Conservation (phyloP, 2,797 vertebrate species). For the Pseudochirops corinnae region DNA sequence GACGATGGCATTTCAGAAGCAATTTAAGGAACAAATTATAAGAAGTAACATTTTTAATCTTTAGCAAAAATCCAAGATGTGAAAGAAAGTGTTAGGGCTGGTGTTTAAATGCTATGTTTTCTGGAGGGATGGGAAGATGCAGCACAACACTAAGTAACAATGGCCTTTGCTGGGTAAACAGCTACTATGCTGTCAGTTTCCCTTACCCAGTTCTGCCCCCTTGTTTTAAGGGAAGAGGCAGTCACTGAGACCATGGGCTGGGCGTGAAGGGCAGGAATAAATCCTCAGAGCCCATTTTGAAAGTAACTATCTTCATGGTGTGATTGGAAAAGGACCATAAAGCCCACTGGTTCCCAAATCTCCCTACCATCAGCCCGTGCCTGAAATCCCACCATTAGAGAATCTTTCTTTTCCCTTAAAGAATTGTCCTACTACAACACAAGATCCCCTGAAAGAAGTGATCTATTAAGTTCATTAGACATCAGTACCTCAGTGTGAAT, state of each 20-base stretch:
- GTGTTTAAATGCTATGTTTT: conserved; percentile 37
- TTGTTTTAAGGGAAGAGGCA: neutral
- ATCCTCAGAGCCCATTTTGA: neutral
- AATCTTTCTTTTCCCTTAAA: neutral
- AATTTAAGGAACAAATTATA: conserved; percentile 65
- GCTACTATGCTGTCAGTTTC: conserved; percentile 4
- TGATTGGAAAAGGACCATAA: neutral
- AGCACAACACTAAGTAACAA: conserved; percentile 43
- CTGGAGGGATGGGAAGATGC: conserved; percentile 45
- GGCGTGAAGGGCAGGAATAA: neutral
- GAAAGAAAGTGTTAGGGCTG: conserved; percentile 41
- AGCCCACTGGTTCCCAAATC: neutral
- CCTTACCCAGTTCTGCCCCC: neutral
- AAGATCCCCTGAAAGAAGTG: neutral
- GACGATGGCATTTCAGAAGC: conserved; percentile 63
- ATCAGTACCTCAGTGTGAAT: neutral
- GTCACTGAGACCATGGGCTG: neutral
- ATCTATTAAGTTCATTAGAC: neutral
- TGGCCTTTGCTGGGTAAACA: conserved; percentile 24
- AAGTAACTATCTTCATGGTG: neutral
- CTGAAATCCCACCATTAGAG: neutral
- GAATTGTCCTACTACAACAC: neutral
- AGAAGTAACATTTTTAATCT: conserved; percentile 69
- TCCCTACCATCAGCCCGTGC: neutral
- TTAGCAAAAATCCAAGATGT: conserved; percentile 54